Evolutionary conservation across 1,140 invertebrate species (phyloP).

Genomic region (Hyposmocoma kahamanoa): DNA sequence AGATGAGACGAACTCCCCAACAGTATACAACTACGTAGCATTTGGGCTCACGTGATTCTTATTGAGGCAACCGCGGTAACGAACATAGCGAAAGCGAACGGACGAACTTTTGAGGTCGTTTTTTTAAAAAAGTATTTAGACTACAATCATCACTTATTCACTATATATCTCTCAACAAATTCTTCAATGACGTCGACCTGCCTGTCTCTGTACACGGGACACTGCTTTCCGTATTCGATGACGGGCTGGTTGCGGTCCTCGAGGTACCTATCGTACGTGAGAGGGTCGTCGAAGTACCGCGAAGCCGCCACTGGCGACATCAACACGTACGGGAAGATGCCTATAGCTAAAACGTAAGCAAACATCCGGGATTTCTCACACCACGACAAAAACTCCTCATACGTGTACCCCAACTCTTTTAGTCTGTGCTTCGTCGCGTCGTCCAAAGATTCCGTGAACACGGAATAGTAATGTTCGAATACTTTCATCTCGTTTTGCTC

Average conservation of each 20-base stretch:
- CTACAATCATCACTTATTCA: too few species aligned
- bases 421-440: conserved; percentile 28
- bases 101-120: too few species aligned
- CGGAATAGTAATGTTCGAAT: conserved; percentile 45
- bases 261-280: conserved; percentile 28
- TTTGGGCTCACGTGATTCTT: too few species aligned
- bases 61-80: too few species aligned
- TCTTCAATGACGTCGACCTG: conserved; percentile 41
- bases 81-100: too few species aligned
- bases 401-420: conserved; percentile 29
- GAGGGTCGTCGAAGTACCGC: conserved; percentile 40
- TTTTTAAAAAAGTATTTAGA: too few species aligned
- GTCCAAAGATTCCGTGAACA: conserved; percentile 35
- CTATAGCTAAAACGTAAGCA: conserved; percentile 26
- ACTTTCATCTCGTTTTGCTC: conserved; percentile 35
- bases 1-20: too few species aligned
- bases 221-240: conserved; percentile 23
- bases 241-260: conserved; percentile 46
- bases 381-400: conserved; percentile 27
- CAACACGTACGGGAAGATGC: conserved; percentile 38
- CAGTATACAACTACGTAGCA: too few species aligned
- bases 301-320: conserved; percentile 38
- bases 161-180: conserved; percentile 39
- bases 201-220: conserved; percentile 22
- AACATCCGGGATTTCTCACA: conserved; percentile 39